A percentile compares a stretch with the other conserved stretches of the same genome.
These are phyloP conservation scores for Biston stratarius DNA, from an alignment of 2,888 invertebrate species.

Conservation along the genomic window DNA sequence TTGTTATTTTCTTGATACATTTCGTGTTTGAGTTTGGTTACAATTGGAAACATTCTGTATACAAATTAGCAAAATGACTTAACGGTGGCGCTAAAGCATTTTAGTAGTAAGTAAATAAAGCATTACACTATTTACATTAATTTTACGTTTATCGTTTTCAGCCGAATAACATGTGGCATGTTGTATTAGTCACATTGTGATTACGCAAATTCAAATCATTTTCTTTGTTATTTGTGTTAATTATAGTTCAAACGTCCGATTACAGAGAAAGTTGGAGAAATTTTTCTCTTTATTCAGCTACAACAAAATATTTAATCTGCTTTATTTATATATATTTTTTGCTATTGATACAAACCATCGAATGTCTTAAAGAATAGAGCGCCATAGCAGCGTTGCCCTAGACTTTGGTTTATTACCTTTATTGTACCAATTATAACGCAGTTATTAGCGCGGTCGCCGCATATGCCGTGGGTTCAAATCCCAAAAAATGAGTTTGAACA, in stretches of 20 bases:
- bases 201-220: neutral
- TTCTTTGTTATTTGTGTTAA: neutral
- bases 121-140: neutral
- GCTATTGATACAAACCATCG: too few relatives aligned
- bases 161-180: constrained; percentile 2
- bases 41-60: neutral
- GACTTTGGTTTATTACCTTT: too few relatives aligned
- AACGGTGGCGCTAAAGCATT: neutral
- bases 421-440: too few relatives aligned
- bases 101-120: neutral
- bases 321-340: neutral
- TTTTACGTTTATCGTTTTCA: constrained; percentile 1
- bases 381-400: too few relatives aligned
- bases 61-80: neutral
- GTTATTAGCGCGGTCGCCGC: too few relatives aligned
- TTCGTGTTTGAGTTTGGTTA: neutral
- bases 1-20: neutral
- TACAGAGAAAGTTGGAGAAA: neutral
- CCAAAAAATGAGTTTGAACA: too few relatives aligned
- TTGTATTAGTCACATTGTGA: neutral
- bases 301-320: too few relatives aligned
- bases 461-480: too few relatives aligned
- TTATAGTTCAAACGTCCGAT: neutral
- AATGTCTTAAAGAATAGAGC: too few relatives aligned
- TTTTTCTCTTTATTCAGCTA: neutral